Conservation (phyloP, 2,888 invertebrate genomes). For the Stenodera caucasica region DNA sequence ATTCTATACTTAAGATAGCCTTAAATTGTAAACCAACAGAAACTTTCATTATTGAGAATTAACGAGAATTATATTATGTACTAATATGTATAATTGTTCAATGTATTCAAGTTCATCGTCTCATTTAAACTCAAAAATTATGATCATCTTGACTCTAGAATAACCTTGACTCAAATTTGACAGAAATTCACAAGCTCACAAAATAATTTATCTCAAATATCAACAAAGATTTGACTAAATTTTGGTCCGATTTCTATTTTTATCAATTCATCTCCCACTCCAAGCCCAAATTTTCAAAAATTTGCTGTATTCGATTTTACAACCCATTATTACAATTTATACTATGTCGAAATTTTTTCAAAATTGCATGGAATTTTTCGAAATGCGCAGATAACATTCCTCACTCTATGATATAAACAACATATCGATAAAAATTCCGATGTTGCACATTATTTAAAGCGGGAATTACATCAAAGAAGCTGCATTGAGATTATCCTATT, state of each 20-base stretch:
- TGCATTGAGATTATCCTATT: slow-evolving; percentile 17
- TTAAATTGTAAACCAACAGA: neutral
- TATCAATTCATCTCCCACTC: no score
- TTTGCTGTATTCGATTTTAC: no score
- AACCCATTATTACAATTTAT: no score
- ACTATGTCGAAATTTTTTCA: no score
- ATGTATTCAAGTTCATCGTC: neutral
- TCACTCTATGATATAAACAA: neutral
- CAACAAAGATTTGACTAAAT: no score
- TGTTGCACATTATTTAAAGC: slow-evolving; percentile 1
- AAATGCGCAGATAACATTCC: neutral
- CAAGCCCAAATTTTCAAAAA: no score
- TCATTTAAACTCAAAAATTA: neutral
- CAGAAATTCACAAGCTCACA: neutral
- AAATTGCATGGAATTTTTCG: neutral
- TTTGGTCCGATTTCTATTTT: no score
- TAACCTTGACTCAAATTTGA: neutral
- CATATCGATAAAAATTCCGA: neutral
- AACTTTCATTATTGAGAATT: no score
- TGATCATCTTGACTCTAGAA: neutral
- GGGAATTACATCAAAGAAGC: slow-evolving; percentile 19
- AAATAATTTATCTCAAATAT: no score
- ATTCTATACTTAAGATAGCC: neutral
- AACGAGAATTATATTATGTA: no score
- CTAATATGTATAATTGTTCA: no score